Base-by-base conservation (phyloP, 2,113 vertebrate genomes). In the Actenoides hombroni region DNA sequence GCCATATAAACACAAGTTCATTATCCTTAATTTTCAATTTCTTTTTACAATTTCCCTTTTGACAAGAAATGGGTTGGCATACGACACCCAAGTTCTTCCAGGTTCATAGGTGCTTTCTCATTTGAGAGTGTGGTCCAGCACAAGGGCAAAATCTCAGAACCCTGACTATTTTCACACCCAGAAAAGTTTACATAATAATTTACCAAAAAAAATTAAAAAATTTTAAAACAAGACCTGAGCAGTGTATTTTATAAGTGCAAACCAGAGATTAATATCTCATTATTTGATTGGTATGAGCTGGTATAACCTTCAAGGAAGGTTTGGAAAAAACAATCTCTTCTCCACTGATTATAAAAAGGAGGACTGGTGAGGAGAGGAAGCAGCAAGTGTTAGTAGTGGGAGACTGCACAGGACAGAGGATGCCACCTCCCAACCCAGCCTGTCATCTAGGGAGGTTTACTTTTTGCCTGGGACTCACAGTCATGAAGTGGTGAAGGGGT, bases 11-110 rank as follows among this genome's bases (percentile, higher is more conserved):
- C 84, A 93, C 20, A 49, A 80, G 44, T 80, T 94, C 67, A 77
- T 90, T 91, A 91, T 33, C 70, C 70, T 86, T 78, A 81, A 86
- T 90, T 92, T 92, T 92, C n/a, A 60, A 12, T 33, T 91, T 85
- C 16, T 54, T 85, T 77, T 54, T 46, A 46, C 31, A 67, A 13
- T 86, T 94, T 77, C 33, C 21, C 13, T 75, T 91, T 86, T 2
- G 3, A 77, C 17, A 60, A 73, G 49, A 81, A 91, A 59, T 39
- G 21, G 6, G 3, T 26, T 83, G 73, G 37, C 13, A 15, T 64
- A 39, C 39, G 37, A 46, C 29, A 33, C 28, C 31, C 3, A 56
- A 44, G 75, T 40, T 54, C 63, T 76, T 49, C 13, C 53, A 73
- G 17, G 5, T 59, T 79, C 29, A 11, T 21, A 42, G 29, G 21